phyloP scores from a whole-genome alignment of 2,113 vertebrate genomes.

The Oreocharis arfaki region DNA sequence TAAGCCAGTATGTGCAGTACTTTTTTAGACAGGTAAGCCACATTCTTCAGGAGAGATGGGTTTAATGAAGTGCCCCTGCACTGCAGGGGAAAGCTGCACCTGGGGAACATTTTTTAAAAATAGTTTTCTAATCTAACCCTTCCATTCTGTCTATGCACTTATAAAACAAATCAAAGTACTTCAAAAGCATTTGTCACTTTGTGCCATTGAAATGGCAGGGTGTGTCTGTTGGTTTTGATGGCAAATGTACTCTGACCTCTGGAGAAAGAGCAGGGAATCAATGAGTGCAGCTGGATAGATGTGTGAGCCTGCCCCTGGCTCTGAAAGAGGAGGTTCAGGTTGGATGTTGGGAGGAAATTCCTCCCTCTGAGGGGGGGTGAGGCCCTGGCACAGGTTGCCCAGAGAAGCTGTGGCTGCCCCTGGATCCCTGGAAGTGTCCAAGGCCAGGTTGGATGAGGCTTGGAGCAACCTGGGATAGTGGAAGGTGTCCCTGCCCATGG shows the following conservation, averaged over 20 bases:
- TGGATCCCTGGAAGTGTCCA: neutral
- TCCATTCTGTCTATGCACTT: neutral
- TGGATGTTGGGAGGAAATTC: neutral
- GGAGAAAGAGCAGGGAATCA: neutral
- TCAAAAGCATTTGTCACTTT: neutral
- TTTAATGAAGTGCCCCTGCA: neutral
- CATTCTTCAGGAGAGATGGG: neutral
- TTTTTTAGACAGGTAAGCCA: neutral
- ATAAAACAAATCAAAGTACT: neutral
- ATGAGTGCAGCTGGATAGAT: accelerated
- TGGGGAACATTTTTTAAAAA: neutral
- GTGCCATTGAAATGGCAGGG: neutral
- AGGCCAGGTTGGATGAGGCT: neutral
- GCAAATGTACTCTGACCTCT: neutral
- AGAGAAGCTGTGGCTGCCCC: neutral
- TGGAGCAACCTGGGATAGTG: neutral
- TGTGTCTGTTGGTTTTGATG: neutral
- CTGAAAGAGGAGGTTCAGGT: accelerated
- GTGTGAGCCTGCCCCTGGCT: neutral
- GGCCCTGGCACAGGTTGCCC: neutral
- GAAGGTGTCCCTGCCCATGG: neutral
- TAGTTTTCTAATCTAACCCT: neutral
- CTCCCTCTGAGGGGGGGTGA: accelerated
- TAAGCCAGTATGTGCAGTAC: neutral
- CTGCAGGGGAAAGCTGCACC: neutral